A percentile compares a stretch with the other conserved stretches of the same genome.
phyloP scores from a whole-genome alignment of 1,140 invertebrate genomes.

The Lordiphosa stackelbergi region DNA sequence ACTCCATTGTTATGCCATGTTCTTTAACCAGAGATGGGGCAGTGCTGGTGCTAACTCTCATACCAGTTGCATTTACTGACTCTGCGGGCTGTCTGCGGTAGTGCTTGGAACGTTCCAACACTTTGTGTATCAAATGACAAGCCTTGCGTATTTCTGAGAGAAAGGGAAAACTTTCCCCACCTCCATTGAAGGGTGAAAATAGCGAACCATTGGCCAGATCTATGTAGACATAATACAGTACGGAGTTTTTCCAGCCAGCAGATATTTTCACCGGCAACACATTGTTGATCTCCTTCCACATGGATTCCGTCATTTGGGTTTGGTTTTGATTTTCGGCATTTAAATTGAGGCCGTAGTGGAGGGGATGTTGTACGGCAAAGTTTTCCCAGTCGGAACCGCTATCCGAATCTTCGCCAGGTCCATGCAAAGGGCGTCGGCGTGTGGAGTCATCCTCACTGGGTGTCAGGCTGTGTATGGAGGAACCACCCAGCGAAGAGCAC shows the following conservation, averaged over 20 bases:
- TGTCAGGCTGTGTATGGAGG: conserved; percentile 72
- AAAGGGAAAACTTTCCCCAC: conserved; percentile 78
- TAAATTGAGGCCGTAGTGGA: conserved; percentile 79
- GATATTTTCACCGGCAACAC: conserved; percentile 80
- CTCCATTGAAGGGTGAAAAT: conserved; percentile 55
- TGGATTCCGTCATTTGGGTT: conserved; percentile 84
- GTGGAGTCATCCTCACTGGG: conserved; percentile 67
- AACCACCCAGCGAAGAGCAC: conserved; percentile 64
- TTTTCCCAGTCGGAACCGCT: conserved; percentile 81
- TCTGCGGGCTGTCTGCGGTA: conserved; percentile 80
- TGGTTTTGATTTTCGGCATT: conserved; percentile 82
- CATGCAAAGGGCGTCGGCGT: conserved; percentile 39
- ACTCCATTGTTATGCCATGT: conserved; percentile 58
- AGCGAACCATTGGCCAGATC: conserved; percentile 61
- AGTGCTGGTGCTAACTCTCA: conserved; percentile 79
- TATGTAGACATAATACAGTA: conserved; percentile 69
- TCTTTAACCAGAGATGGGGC: conserved; percentile 84
- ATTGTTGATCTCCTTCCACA: conserved; percentile 85
- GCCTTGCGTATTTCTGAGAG: conserved; percentile 83
- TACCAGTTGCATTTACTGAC: conserved; percentile 55
- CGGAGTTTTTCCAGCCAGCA: conserved; percentile 64
- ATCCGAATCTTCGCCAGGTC: conserved; percentile 51
- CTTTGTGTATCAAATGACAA: conserved; percentile 83
- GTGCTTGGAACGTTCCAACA: conserved; percentile 82
- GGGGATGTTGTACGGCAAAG: conserved; percentile 79